phyloP scores from a whole-genome alignment of 2,888 invertebrate genomes.

The Hartigia nigra region DNA sequence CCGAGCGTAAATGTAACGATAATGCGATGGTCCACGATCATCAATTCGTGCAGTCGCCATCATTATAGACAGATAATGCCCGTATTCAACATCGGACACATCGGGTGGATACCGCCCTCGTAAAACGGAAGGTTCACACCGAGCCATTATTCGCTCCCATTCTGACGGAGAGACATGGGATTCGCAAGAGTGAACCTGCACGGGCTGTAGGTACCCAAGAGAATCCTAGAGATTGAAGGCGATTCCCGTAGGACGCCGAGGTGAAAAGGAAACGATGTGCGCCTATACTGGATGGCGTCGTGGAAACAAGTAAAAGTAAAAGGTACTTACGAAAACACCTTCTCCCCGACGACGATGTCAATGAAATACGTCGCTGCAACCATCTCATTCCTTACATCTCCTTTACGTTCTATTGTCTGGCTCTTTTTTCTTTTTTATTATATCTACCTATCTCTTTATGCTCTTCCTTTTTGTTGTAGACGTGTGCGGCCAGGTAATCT shows the following conservation, averaged over 20 bases:
- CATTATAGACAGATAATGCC: conserved; percentile 54
- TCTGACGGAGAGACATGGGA: conserved; percentile 25
- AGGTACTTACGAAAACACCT: not conserved
- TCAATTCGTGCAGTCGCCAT: conserved; percentile 56
- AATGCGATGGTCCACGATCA: conserved; percentile 53
- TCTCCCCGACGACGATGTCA: not conserved
- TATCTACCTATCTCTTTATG: not conserved
- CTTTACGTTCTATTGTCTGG: not conserved
- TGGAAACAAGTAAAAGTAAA: not conserved
- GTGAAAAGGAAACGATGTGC: not conserved
- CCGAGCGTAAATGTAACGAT: conserved; percentile 64
- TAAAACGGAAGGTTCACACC: conserved; percentile 35
- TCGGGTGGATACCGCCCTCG: conserved; percentile 38
- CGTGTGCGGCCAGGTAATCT: not conserved
- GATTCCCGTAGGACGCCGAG: conserved; percentile 4
- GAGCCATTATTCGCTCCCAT: conserved; percentile 43
- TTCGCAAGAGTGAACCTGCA: conserved; percentile 21
- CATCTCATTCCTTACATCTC: not conserved
- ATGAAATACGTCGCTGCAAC: not conserved
- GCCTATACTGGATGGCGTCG: not conserved
- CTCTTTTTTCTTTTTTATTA: not conserved
- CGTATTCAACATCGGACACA: conserved; percentile 41
- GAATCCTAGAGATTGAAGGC: not conserved
- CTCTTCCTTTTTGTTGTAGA: not conserved
- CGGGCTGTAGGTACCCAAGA: not conserved